phyloP scores from a whole-genome alignment of 2,113 vertebrate species.

The Prionailurus viverrinus region DNA sequence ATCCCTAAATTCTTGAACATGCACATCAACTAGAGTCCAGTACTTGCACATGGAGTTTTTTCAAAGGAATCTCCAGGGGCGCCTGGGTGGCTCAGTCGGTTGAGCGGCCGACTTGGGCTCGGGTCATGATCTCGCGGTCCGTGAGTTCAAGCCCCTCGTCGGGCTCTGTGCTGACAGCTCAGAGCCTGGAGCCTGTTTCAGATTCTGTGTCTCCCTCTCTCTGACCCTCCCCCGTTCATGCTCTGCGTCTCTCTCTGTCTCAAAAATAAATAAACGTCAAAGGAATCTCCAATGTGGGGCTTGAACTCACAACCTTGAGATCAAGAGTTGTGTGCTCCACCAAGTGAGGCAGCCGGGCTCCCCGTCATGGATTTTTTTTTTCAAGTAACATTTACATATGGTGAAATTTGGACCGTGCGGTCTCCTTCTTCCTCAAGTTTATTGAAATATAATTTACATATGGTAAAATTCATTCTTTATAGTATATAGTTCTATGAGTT shows the following conservation, averaged over 20 bases:
- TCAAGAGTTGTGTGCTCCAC: background rate
- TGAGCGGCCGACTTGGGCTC: fast-evolving
- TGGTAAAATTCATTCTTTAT: background rate
- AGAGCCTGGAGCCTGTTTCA: too few relatives aligned
- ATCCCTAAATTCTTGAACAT: background rate
- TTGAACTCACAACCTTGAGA: background rate
- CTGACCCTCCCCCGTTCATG: too few relatives aligned
- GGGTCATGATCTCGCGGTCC: too few relatives aligned
- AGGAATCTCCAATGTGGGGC: background rate
- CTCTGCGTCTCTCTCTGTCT: too few relatives aligned
- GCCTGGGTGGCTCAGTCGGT: too few relatives aligned
- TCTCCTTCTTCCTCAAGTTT: background rate
- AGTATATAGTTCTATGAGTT: background rate
- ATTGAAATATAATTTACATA: background rate
- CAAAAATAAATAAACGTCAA: too few relatives aligned
- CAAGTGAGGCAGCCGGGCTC: background rate
- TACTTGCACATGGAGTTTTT: background rate
- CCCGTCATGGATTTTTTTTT: background rate
- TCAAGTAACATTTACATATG: background rate
- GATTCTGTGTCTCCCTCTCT: too few relatives aligned
- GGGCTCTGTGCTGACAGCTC: too few relatives aligned
- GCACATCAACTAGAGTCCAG: background rate
- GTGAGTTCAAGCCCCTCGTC: too few relatives aligned
- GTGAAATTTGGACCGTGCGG: background rate
- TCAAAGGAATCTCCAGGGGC: background rate